Conservation (phyloP, 2,888 invertebrate species). For the Coelogynopora nodosa region DNA sequence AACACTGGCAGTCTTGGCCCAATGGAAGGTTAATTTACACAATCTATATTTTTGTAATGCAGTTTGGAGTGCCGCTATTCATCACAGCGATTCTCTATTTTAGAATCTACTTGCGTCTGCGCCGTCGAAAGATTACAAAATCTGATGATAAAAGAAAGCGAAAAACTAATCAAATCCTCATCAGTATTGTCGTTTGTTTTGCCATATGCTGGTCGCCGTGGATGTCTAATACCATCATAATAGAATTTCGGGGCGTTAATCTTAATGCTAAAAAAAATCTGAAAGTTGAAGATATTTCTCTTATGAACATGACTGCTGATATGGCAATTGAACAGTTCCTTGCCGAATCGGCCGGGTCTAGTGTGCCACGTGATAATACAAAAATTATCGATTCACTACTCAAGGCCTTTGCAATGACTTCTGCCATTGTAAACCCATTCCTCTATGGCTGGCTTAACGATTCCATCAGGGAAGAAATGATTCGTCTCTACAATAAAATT, state of each 20-base stretch:
- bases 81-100: slow-evolving; percentile 43
- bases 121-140: slow-evolving; percentile 34
- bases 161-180: slow-evolving; percentile 44
- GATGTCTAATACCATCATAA: background rate
- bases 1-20: slow-evolving; percentile 19
- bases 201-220: slow-evolving; percentile 46
- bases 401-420: background rate
- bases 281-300: background rate
- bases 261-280: no score
- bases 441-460: slow-evolving; percentile 13
- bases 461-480: background rate
- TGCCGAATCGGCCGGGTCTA: no score
- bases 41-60: slow-evolving; percentile 30
- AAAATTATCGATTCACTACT: background rate
- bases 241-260: no score
- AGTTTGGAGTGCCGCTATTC: slow-evolving; percentile 41
- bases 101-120: slow-evolving; percentile 39
- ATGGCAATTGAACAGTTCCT: no score
- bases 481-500: slow-evolving; percentile 4
- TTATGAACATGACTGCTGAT: no score
- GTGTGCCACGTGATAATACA: background rate
- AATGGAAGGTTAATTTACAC: slow-evolving; percentile 37
- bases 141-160: slow-evolving; percentile 37
- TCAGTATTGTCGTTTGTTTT: slow-evolving; percentile 44
- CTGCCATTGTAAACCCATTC: background rate